Evolutionary conservation across 2,888 invertebrate genomes (phyloP), one percentile per base, ranked within the genome.

Genomic region (Phengaris arion): DNA sequence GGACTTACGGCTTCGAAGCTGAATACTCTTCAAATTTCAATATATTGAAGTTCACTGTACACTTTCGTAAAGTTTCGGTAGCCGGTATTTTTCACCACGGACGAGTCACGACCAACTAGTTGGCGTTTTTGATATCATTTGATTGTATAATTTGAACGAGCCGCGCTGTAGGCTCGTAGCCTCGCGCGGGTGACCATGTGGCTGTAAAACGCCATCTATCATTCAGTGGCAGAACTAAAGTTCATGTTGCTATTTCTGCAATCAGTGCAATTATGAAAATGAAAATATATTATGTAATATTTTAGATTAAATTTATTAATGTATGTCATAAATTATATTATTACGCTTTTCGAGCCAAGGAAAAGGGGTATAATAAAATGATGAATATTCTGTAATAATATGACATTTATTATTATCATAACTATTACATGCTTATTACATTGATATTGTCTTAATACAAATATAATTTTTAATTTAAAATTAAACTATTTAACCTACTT

Each of bases 41-140:
- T 15, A 8, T 15, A 15, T 8, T 59, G 22, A 59, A 13, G 35
- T 68, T 68, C 68, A 68, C 68, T 45, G 45, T 13, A 2, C 72
- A 22, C 15, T 15, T 57, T 75, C 75, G 75, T 46, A 75, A 74
- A 57, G 48, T 22, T 55, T 55, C 46, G 15, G 12, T 55, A 45
- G 48, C 69, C 22, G 52, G 10, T 74, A 48, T 64, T 72, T 68
- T 73, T 74, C n/a, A 64, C 64, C 64, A 35, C 64, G 64, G 35
- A 76, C 77, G 77, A 80, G 77, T 79, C 79, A 79, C 79, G 77
- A 76, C 85, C 88, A 88, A 79, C 85, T 87, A 85, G 83, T 86
- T 85, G 90, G 89, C 87, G 88, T 85, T 91, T 91, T 91, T 89
- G 89, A 87, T 88, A 85, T 87, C 87, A 89, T 88, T 90, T 90